A percentile compares a stretch with the other conserved stretches of the same genome.
Conservation (phyloP, 2,113 vertebrate species). For the Brevimyrus niger region DNA sequence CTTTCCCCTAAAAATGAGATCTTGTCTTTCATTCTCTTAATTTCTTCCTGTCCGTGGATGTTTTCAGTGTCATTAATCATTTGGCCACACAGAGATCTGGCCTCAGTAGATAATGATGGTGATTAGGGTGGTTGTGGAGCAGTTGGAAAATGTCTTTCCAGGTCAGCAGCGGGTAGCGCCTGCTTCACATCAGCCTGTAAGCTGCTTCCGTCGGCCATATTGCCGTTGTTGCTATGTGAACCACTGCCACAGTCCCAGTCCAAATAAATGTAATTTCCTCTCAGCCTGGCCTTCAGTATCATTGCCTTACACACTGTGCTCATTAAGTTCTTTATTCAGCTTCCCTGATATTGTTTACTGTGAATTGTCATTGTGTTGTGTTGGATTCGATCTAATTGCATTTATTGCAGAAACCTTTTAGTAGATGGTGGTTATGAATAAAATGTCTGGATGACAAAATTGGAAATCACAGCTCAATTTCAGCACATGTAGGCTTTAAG, state of each 20-base stretch:
- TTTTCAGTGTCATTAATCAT: constrained; percentile 64
- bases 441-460: background rate
- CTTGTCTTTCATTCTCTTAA: constrained; percentile 22
- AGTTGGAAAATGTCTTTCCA: constrained; percentile 54
- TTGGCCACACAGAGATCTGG: constrained; percentile 52
- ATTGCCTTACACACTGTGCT: background rate
- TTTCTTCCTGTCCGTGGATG: constrained; percentile 60
- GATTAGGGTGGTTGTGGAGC: constrained; percentile 69
- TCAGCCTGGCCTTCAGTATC: constrained; percentile 51
- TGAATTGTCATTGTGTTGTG: background rate
- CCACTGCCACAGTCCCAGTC: constrained; percentile 40
- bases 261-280: constrained; percentile 62
- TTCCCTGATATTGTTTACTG: background rate
- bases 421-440: background rate
- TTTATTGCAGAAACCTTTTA: background rate
- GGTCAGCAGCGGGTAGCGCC: constrained; percentile 50
- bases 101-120: constrained; percentile 68
- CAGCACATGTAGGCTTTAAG: background rate
- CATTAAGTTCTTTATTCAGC: background rate
- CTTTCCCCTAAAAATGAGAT: constrained; percentile 34
- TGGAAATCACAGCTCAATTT: background rate
- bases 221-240: constrained; percentile 46
- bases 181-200: constrained; percentile 43
- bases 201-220: constrained; percentile 54
- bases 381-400: background rate